phyloP scores from a whole-genome alignment of 2,888 invertebrate genomes.

The Tenthredo livida region DNA sequence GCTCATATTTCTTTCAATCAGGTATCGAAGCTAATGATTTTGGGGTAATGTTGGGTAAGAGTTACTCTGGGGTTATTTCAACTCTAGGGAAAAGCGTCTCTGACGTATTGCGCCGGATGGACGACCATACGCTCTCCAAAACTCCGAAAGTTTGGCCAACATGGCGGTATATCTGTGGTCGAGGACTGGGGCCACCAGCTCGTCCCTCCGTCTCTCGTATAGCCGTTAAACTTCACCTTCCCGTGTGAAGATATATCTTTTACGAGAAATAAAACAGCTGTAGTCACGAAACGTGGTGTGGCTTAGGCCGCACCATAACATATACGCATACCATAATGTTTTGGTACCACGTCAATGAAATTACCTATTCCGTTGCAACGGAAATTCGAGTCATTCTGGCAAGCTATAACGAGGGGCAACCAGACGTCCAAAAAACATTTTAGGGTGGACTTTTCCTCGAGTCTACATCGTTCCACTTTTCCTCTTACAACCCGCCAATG shows the following conservation, averaged over 20 bases:
- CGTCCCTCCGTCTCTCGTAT: neutral
- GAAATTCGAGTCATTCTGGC: neutral
- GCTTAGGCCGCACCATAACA: neutral
- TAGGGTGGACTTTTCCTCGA: neutral
- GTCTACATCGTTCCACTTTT: neutral
- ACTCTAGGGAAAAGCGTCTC: neutral
- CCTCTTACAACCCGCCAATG: neutral
- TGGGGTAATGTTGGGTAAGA: neutral
- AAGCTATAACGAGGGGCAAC: neutral
- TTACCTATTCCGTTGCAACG: neutral
- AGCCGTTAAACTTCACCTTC: neutral
- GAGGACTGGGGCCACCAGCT: neutral
- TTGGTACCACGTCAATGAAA: neutral
- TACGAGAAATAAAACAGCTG: neutral
- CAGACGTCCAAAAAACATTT: conserved; percentile 14
- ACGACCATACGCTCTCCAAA: neutral
- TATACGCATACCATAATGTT: neutral
- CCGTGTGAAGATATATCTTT: neutral
- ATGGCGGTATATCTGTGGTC: conserved; percentile 65
- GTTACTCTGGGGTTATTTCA: neutral
- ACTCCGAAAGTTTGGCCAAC: conserved; percentile 66
- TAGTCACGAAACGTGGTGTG: neutral
- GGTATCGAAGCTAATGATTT: neutral
- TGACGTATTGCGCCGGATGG: neutral
- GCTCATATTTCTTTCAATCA: neutral